phyloP scores from a whole-genome alignment of 2,888 invertebrate species.

The Aporophyla lueneburgensis region DNA sequence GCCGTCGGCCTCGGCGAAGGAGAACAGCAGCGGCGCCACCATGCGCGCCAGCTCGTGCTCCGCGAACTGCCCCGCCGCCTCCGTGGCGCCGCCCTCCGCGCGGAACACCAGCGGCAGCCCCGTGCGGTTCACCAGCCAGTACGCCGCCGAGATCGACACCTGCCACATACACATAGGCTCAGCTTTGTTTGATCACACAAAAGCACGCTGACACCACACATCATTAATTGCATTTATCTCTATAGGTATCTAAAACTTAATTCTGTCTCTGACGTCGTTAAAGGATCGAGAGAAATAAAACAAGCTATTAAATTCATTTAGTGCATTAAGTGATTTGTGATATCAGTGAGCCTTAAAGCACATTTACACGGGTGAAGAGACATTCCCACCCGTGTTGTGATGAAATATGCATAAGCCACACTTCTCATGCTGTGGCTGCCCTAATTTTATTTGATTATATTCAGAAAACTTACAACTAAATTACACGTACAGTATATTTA shows the following conservation, averaged over 20 bases:
- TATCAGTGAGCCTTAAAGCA: too few relatives aligned
- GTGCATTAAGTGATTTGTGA: neutral
- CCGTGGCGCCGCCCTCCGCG: conserved; percentile 95
- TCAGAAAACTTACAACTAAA: too few relatives aligned
- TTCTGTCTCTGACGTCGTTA: neutral
- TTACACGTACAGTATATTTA: too few relatives aligned
- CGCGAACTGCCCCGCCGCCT: conserved; percentile 97
- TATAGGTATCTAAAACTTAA: neutral
- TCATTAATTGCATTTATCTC: neutral
- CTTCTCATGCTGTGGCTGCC: too few relatives aligned
- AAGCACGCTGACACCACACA: neutral
- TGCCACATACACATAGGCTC: neutral
- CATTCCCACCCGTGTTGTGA: too few relatives aligned
- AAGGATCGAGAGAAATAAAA: neutral
- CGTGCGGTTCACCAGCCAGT: conserved; percentile 99
- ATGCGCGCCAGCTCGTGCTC: conserved; percentile 98
- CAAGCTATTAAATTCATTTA: neutral
- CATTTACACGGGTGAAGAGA: too few relatives aligned
- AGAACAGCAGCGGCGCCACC: conserved; percentile 97
- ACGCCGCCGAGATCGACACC: conserved; percentile 95
- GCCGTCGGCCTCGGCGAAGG: conserved; percentile 97
- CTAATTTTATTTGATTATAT: too few relatives aligned
- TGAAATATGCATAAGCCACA: too few relatives aligned
- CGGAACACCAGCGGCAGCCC: conserved; percentile 98
- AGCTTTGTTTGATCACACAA: neutral